Conservation (phyloP, 2,797 vertebrate species). For the Melanogrammus aeglefinus region DNA sequence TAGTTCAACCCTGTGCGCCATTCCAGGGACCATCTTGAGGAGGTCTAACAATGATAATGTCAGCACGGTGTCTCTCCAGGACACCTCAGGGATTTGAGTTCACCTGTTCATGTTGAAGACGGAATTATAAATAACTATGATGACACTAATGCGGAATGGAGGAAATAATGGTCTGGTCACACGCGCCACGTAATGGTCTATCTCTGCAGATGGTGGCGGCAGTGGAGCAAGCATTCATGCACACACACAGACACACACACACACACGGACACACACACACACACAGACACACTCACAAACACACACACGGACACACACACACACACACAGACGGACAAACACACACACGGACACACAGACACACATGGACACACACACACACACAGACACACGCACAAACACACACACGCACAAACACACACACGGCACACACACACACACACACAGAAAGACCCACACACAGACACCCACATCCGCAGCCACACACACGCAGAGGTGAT, state of each 20-base stretch:
- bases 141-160: not conserved
- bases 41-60: not conserved
- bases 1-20: too few species aligned
- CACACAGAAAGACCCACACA: not conserved
- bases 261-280: not conserved
- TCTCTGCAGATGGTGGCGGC: not conserved
- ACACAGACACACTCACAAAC: not conserved
- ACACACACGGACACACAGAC: too few species aligned
- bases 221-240: not conserved
- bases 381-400: not conserved
- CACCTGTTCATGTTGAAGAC: not conserved
- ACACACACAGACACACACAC: slow-evolving; percentile 2
- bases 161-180: not conserved
- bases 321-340: not conserved
- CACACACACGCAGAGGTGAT: not conserved
- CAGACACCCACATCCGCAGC: not conserved
- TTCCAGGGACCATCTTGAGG: too few species aligned
- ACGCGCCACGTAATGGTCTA: not conserved
- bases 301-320: not conserved
- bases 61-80: not conserved
- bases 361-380: not conserved
- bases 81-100: not conserved
- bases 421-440: too few species aligned
- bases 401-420: not conserved
- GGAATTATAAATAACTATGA: not conserved